A percentile compares a stretch with the other conserved stretches of the same genome.
Evolutionary conservation across 1,140 invertebrate species (phyloP).

Genomic region (Protaetia brevitarsis): DNA sequence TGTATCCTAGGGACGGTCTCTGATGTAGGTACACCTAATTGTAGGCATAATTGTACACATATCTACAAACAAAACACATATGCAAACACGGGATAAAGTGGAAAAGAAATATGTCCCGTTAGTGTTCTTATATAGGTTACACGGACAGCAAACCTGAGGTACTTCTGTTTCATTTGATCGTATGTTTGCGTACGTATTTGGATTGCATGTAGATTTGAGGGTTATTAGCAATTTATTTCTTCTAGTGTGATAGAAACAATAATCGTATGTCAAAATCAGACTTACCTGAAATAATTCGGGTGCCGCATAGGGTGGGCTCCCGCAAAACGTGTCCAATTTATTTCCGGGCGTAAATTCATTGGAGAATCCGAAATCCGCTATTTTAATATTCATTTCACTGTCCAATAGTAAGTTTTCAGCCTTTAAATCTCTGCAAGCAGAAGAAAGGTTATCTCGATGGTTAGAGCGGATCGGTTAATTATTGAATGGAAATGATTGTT

Average conservation of each 20-base stretch:
- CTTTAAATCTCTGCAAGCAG: slow-evolving; percentile 65
- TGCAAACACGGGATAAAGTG: too few relatives aligned
- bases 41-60: too few relatives aligned
- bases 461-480: background rate
- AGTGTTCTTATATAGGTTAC: too few relatives aligned
- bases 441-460: slow-evolving; percentile 20
- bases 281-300: slow-evolving; percentile 98
- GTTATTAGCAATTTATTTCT: too few relatives aligned
- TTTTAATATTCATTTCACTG: slow-evolving; percentile 99
- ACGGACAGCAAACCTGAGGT: background rate
- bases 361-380: slow-evolving; percentile 99
- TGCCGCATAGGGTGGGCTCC: slow-evolving; percentile 98
- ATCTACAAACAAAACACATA: too few relatives aligned
- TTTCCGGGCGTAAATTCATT: slow-evolving; percentile 99
- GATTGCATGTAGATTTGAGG: too few relatives aligned
- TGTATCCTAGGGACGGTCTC: too few relatives aligned
- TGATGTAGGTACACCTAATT: too few relatives aligned
- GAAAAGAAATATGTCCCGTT: too few relatives aligned
- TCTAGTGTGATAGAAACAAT: too few relatives aligned
- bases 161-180: background rate
- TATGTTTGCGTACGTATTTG: too few relatives aligned
- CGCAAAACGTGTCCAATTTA: slow-evolving; percentile 99
- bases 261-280: slow-evolving; percentile 20
- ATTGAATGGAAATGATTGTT: background rate
- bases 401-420: slow-evolving; percentile 98